A percentile compares a stretch with the other conserved stretches of the same genome.
Evolutionary conservation across 2,797 vertebrate genomes (phyloP).

Genomic region (Clamator glandarius): DNA sequence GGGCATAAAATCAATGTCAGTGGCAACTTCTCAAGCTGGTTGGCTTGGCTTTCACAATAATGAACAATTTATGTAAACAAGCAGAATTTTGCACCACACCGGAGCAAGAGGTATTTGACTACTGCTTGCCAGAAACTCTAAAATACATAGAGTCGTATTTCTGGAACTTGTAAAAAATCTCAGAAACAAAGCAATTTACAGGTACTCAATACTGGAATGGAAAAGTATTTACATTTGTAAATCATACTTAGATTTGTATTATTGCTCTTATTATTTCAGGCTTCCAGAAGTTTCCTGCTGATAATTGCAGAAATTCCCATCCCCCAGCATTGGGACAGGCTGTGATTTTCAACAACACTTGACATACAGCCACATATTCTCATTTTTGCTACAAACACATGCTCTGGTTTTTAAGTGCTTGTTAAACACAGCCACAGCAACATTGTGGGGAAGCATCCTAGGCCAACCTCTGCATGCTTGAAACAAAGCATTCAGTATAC

Average conservation of each 20-base stretch:
- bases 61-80: not conserved
- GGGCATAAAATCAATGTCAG: not conserved
- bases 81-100: not conserved
- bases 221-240: not conserved
- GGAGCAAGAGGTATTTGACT: not conserved
- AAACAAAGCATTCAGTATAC: constrained; percentile 39
- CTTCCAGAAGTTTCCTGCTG: constrained; percentile 15
- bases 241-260: not conserved
- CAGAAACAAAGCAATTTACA: not conserved
- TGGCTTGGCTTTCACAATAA: not conserved
- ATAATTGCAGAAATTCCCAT: not conserved
- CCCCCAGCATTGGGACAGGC: not conserved
- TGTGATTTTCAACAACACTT: not conserved
- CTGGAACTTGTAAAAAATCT: not conserved
- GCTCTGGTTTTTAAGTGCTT: not conserved
- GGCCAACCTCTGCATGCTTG: not conserved
- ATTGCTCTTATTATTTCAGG: constrained; percentile 34
- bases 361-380: not conserved
- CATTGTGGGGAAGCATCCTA: not conserved
- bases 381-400: not conserved
- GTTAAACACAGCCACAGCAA: not conserved
- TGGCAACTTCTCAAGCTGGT: not conserved
- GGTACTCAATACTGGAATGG: not conserved
- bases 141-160: not conserved
- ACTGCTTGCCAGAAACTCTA: not conserved